Base-by-base conservation (phyloP, 2,888 invertebrate genomes). In the Parnassius apollo region DNA sequence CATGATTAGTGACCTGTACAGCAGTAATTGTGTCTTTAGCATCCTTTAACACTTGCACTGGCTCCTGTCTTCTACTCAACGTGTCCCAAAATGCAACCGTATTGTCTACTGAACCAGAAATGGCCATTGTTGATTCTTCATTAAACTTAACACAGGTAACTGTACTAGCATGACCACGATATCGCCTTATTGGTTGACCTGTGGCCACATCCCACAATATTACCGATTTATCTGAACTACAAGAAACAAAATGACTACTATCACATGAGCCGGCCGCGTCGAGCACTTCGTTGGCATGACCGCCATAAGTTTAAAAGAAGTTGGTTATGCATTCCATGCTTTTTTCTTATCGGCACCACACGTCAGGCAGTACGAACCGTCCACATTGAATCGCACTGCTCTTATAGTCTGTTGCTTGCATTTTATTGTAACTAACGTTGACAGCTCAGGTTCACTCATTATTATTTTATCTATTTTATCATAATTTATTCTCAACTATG, bases 121-220 rank as follows among this genome's bases (percentile, higher is more conserved):
- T 88, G 0, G 96, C 96, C 78, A 98, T 94, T 1, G 97, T 95
- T 0, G 98, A 98, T 78, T 99, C 98, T 86, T 99, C 99, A 82
- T 99, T 99, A 82, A 96, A 99, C 69, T 93, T 93, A 7, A 98
- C 95, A 74, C 96, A 95, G 52, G 96, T 98, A 0, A 99, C 96
- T 2, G 95, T 94, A 42, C 96, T 96, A 0, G 96, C 97, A 82
- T 99, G 99, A 0, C 96, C 96, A 64, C 99, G 93, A 68, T 97
- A 94, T 57, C 98, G 93, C 57, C 98, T 92, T 46, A 98, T 73
- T 0, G 97, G 95, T 71, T 96, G 95, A 0, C 97, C 99, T 2
- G 98, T 97, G 0, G 96, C 94, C 0, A 99, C 99, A 83, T 99
- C 99, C 97, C 98, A 99, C 44, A 98, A 83, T 63, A 98, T 97